Evolutionary conservation across 1,140 invertebrate species (phyloP).

Genomic region (Gonioctena quinquepunctata): DNA sequence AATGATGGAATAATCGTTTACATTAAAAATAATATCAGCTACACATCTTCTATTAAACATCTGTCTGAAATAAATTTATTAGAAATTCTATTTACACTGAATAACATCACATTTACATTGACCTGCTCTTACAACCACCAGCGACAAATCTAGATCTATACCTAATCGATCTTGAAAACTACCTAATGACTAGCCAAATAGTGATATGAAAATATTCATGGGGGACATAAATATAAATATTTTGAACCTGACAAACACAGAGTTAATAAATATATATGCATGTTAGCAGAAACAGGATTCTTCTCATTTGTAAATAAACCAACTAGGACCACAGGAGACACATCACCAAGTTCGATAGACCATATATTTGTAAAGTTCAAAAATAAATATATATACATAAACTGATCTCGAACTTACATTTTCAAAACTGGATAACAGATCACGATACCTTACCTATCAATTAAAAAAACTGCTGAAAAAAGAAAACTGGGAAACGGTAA

Average conservation of each 20-base stretch:
- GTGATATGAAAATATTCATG: not conserved
- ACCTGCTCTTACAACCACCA: slow-evolving; percentile 5
- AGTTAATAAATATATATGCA: no score
- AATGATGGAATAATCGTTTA: not conserved
- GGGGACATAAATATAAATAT: not conserved
- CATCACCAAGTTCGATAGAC: no score
- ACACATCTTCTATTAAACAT: not conserved
- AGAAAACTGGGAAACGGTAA: no score
- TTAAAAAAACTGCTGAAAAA: no score
- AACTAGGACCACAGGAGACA: no score
- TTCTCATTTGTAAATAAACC: not conserved
- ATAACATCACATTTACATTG: not conserved
- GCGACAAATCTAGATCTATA: not conserved
- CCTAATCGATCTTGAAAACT: slow-evolving; percentile 3
- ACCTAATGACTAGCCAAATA: not conserved
- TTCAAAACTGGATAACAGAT: no score
- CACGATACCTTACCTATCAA: no score
- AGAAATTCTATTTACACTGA: not conserved
- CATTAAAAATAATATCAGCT: slow-evolving; percentile 4
- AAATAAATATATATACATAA: no score
- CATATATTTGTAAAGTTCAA: no score
- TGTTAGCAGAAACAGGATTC: not conserved
- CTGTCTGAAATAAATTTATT: not conserved
- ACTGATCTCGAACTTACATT: no score
- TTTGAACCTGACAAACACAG: no score